Evolutionary conservation across 2,113 vertebrate genomes (phyloP).

Genomic region (Poecile atricapillus): DNA sequence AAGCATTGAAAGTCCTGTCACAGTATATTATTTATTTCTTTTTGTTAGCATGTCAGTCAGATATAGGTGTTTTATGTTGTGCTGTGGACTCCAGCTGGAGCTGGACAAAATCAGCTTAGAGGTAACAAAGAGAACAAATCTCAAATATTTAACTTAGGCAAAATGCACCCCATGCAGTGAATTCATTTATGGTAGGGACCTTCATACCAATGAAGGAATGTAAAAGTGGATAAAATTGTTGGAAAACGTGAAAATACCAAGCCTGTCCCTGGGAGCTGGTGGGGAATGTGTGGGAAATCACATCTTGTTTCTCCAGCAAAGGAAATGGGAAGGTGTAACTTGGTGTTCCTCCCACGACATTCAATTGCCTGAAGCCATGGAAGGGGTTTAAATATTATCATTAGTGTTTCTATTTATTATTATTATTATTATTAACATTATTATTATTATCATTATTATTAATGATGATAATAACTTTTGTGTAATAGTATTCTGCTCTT

Average conservation of each 20-base stretch:
- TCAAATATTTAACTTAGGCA: not conserved
- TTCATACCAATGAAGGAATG: not conserved
- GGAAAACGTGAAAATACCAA: not conserved
- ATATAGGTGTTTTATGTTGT: not conserved
- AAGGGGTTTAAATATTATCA: not conserved
- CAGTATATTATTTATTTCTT: not conserved
- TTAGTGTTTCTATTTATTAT: not conserved
- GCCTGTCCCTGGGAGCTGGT: not conserved
- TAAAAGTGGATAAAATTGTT: not conserved
- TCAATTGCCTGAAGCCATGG: not conserved
- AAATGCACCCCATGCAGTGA: not conserved
- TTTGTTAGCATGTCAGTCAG: not conserved
- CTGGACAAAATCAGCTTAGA: not conserved
- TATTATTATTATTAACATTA: not conserved
- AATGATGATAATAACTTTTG: not conserved
- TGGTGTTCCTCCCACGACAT: not conserved
- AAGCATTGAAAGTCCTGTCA: not conserved
- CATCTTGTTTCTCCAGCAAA: not conserved
- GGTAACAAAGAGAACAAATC: not conserved
- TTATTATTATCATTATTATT: not conserved
- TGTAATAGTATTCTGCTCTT: not conserved
- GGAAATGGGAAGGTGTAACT: not conserved
- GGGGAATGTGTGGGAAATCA: not conserved
- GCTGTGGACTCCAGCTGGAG: not conserved
- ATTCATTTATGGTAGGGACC: not conserved